Conservation (phyloP, 23 tunicate species). For the Ciona savignyi region DNA sequence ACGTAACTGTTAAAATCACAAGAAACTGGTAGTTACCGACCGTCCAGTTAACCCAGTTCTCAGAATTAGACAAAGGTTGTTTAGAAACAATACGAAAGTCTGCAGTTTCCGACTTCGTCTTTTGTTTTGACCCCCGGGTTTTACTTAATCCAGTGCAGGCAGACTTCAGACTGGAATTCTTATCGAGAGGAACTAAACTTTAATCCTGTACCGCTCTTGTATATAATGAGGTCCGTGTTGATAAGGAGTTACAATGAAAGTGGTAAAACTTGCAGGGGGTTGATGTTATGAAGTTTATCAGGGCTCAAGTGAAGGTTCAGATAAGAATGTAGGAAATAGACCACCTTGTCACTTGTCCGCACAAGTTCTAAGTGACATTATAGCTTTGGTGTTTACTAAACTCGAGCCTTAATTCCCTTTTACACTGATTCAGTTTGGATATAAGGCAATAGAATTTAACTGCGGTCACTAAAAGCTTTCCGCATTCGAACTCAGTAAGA, state of each 20-base stretch:
- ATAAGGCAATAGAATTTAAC: too few species aligned
- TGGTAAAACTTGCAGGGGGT: not conserved
- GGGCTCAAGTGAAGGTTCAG: not conserved
- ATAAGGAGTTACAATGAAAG: not conserved
- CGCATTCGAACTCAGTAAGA: too few species aligned
- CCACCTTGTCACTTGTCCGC: not conserved
- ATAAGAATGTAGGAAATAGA: not conserved
- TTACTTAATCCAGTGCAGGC: not conserved
- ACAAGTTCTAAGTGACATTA: not conserved
- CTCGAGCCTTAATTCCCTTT: not conserved
- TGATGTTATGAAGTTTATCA: not conserved
- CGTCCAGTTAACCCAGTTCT: not conserved
- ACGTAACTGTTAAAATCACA: too few species aligned
- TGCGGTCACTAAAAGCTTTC: too few species aligned
- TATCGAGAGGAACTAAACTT: not conserved
- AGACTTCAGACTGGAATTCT: not conserved
- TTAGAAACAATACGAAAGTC: not conserved
- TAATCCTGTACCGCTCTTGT: not conserved
- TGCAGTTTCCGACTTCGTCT: not conserved
- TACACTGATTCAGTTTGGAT: too few species aligned
- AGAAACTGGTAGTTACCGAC: too few species aligned
- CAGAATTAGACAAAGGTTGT: not conserved
- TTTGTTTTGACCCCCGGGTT: not conserved
- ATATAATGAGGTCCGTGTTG: not conserved
- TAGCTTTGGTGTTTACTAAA: not conserved